phyloP scores from a whole-genome alignment of 2,888 invertebrate species.

The Timema cristinae region DNA sequence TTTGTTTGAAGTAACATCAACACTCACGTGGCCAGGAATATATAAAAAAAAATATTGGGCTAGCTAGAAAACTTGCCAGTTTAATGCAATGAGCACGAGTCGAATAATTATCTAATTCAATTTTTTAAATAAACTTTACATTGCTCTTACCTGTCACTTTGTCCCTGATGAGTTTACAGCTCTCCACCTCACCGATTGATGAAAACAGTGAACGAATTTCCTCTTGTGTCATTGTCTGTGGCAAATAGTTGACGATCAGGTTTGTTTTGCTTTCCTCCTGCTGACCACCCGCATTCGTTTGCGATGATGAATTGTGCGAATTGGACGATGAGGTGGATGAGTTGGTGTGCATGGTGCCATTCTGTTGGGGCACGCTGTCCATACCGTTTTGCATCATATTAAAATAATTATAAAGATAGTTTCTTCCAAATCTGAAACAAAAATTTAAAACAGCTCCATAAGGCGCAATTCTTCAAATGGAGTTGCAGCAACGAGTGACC shows the following conservation, averaged over 20 bases:
- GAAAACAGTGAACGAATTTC: constrained; percentile 97
- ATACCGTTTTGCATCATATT: constrained; percentile 78
- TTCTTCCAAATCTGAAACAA: constrained; percentile 32
- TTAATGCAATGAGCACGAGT: too few relatives aligned
- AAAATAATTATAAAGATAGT: background rate
- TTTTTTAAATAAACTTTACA: too few relatives aligned
- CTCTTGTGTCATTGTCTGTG: constrained; percentile 99
- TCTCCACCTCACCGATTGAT: constrained; percentile 98
- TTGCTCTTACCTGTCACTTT: constrained; percentile 82
- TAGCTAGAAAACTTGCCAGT: too few relatives aligned
- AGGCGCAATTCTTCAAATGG: too few relatives aligned
- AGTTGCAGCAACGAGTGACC: too few relatives aligned
- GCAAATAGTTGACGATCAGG: constrained; percentile 98
- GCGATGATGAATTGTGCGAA: constrained; percentile 43
- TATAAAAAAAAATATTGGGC: too few relatives aligned
- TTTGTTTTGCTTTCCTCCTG: constrained; percentile 96
- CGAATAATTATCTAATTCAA: too few relatives aligned
- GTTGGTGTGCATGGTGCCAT: constrained; percentile 54
- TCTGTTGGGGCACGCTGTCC: constrained; percentile 79
- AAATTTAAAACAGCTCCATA: background rate
- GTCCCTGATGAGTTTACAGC: constrained; percentile 98
- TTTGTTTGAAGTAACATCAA: too few relatives aligned
- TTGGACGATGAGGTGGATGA: constrained; percentile 40
- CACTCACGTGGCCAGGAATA: too few relatives aligned
- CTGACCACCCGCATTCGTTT: constrained; percentile 51